A percentile compares a stretch with the other conserved stretches of the same genome.
Conservation (phyloP, 2,888 invertebrate genomes). For the Chelonus formosanus region DNA sequence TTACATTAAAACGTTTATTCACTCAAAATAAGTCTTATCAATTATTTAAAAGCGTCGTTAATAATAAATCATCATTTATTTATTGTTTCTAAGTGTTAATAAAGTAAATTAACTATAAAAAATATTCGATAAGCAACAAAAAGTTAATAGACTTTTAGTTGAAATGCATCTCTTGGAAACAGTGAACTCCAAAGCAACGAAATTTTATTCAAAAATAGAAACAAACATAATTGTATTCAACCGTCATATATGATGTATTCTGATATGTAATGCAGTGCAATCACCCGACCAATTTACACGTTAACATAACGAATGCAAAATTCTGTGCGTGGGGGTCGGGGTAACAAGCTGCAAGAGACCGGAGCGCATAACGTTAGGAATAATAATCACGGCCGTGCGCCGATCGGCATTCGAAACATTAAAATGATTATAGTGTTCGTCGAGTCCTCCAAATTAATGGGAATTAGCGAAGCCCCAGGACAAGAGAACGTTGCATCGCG, state of each 20-base stretch:
- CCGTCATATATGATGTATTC: constrained; percentile 1
- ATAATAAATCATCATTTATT: too few species aligned
- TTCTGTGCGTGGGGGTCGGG: constrained; percentile 8
- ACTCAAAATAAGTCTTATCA: too few species aligned
- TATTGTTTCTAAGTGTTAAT: too few species aligned
- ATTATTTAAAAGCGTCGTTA: too few species aligned
- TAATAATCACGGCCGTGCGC: constrained; percentile 23
- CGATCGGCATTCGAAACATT: constrained; percentile 46
- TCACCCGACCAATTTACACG: constrained; percentile 30
- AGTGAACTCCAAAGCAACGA: too few species aligned
- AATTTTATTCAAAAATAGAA: too few species aligned
- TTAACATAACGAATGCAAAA: constrained; percentile 32
- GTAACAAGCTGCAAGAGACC: background rate
- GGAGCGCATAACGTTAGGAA: constrained; percentile 8
- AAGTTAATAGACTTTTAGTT: too few species aligned
- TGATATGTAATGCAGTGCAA: constrained; percentile 21
- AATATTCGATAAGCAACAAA: too few species aligned
- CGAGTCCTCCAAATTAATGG: constrained; percentile 46
- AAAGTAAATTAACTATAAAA: too few species aligned
- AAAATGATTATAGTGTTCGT: constrained; percentile 45
- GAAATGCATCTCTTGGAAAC: too few species aligned
- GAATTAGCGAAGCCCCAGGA: constrained; percentile 42
- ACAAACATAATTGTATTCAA: too few species aligned
- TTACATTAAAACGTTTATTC: too few species aligned
- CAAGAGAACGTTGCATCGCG: constrained; percentile 21